Conservation (phyloP, 2,113 vertebrate species). For the Hemiprocne comata region DNA sequence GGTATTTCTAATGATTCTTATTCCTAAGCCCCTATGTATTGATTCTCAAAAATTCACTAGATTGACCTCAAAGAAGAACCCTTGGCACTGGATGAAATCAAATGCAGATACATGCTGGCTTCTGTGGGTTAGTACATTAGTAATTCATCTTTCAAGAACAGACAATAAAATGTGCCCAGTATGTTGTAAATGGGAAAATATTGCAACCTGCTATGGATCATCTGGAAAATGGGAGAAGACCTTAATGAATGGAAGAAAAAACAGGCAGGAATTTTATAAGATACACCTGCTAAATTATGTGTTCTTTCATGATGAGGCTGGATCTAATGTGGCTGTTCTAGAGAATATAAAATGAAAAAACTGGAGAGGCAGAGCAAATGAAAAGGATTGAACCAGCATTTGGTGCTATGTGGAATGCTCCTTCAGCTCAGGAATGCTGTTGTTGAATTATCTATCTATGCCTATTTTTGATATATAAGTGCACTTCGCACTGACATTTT, state of each 20-base stretch:
- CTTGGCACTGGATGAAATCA: not conserved
- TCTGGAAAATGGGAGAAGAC: not conserved
- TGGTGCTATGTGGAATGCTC: not conserved
- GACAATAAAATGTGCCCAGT: not conserved
- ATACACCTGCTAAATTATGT: not conserved
- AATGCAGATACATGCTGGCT: not conserved
- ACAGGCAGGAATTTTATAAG: not conserved
- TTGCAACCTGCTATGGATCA: conserved; percentile 22
- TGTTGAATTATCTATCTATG: not conserved
- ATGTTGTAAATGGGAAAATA: conserved; percentile 17
- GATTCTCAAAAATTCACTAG: conserved; percentile 5
- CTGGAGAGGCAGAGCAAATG: not conserved
- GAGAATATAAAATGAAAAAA: not conserved
- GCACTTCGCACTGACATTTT: not conserved
- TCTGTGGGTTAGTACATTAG: not conserved
- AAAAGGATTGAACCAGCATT: not conserved
- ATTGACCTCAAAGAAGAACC: not conserved
- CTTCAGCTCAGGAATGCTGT: not conserved
- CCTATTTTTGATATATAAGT: not conserved
- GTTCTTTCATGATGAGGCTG: not conserved
- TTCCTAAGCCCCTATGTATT: not conserved
- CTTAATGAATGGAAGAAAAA: conserved; percentile 22
- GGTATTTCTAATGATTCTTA: not conserved
- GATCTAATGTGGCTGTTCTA: not conserved
- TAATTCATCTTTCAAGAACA: not conserved